Percentiles rank a stretch among this genome's conserved stretches.
Evolutionary conservation across 1,140 invertebrate genomes (phyloP).

Genomic region (Gonioctena quinquepunctata): DNA sequence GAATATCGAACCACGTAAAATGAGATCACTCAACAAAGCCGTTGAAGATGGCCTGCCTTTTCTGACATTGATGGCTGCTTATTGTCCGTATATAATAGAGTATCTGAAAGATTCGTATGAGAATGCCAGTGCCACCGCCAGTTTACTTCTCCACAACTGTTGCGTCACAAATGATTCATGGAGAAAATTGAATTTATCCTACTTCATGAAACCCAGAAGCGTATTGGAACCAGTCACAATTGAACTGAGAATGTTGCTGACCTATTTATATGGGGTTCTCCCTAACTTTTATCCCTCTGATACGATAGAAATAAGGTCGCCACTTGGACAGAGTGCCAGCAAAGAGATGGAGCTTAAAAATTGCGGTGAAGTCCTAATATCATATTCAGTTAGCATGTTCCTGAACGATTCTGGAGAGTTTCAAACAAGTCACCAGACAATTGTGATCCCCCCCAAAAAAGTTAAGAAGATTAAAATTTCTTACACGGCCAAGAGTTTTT

Average conservation of each 20-base stretch:
- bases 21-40: constrained; percentile 18
- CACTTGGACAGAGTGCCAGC: constrained; percentile 24
- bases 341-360: constrained; percentile 32
- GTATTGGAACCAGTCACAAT: constrained; percentile 32
- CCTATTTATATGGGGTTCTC: constrained; percentile 52
- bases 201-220: constrained; percentile 48
- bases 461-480: constrained; percentile 31
- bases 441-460: constrained; percentile 25
- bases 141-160: constrained; percentile 54
- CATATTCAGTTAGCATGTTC: constrained; percentile 36
- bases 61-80: constrained; percentile 49
- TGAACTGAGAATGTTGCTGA: constrained; percentile 11
- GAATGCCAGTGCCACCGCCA: constrained; percentile 38
- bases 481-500: constrained; percentile 32
- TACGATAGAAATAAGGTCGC: constrained; percentile 38
- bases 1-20: not conserved
- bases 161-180: constrained; percentile 50
- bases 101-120: constrained; percentile 49
- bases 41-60: constrained; percentile 53
- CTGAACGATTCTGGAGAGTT: constrained; percentile 41
- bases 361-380: constrained; percentile 27
- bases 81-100: constrained; percentile 54
- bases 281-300: constrained; percentile 46
- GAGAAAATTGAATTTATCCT: constrained; percentile 54
- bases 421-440: constrained; percentile 12